Conservation (phyloP, 1,140 invertebrate genomes). For the Drosophila mayri region DNA sequence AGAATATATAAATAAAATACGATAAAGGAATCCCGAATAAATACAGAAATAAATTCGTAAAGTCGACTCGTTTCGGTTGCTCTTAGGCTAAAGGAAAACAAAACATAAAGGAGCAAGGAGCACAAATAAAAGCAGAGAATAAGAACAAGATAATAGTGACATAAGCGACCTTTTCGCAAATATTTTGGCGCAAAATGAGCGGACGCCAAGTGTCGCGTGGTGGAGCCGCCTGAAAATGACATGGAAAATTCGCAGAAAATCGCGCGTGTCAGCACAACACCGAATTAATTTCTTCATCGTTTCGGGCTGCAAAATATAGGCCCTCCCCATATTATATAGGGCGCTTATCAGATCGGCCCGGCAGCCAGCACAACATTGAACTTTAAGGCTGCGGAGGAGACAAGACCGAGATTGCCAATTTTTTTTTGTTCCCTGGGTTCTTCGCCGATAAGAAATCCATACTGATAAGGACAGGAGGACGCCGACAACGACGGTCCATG, state of each 20-base stretch:
- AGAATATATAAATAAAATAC: slow-evolving; percentile 29
- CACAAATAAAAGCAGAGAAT: slow-evolving; percentile 4
- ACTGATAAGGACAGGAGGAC: slow-evolving; percentile 57
- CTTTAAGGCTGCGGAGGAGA: slow-evolving; percentile 58
- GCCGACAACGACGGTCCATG: slow-evolving; percentile 19
- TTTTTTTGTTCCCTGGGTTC: slow-evolving; percentile 22
- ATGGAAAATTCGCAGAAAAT: slow-evolving; percentile 84
- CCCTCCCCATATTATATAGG: slow-evolving; percentile 1
- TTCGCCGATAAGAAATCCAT: slow-evolving; percentile 67
- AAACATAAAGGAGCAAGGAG: slow-evolving; percentile 6
- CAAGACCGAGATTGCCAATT: slow-evolving; percentile 54
- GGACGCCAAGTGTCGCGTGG: slow-evolving; percentile 42
- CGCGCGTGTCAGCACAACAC: slow-evolving; percentile 57
- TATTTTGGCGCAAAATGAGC: slow-evolving; percentile 75
- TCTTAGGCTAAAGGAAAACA: slow-evolving; percentile 5
- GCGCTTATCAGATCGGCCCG: slow-evolving; percentile 57
- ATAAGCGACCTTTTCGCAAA: slow-evolving; percentile 49
- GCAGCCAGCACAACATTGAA: slow-evolving; percentile 52
- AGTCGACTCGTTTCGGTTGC: slow-evolving; percentile 16
- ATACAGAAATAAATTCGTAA: slow-evolving; percentile 44
- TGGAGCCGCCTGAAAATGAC: slow-evolving; percentile 73
- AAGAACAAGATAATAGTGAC: slow-evolving; percentile 42
- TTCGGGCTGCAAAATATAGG: slow-evolving; percentile 8
- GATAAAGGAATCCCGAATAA: slow-evolving; percentile 34
- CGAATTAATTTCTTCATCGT: slow-evolving; percentile 21